A percentile compares a stretch with the other conserved stretches of the same genome.
These are phyloP conservation scores for Portevinia maculata DNA, from an alignment of 2,888 invertebrate genomes.

Conservation along the genomic window DNA sequence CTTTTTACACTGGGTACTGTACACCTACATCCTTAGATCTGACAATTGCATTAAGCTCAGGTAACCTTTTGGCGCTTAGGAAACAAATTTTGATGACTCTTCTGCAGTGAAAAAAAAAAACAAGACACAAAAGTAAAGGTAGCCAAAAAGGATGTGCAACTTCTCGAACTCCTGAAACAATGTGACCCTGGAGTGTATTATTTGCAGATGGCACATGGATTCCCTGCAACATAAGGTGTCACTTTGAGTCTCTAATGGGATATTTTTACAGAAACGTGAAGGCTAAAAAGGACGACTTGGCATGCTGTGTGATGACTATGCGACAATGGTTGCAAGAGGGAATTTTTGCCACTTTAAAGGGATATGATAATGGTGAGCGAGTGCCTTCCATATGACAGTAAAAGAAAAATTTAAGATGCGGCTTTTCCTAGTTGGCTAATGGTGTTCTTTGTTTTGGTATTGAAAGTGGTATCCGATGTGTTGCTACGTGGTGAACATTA, in stretches of 20 bases:
- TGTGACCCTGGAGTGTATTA: conserved; percentile 65
- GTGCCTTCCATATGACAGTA: too few relatives aligned
- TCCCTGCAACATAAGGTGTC: conserved; percentile 54
- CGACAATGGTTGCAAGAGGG: conserved; percentile 40
- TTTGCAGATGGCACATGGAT: conserved; percentile 48
- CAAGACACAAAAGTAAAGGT: not conserved
- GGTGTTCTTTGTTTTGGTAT: not conserved
- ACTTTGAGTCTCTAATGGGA: conserved; percentile 41
- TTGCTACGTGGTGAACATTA: not conserved
- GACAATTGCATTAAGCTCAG: conserved; percentile 65
- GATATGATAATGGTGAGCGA: conserved; percentile 1
- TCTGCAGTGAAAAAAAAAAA: conserved; percentile 1
- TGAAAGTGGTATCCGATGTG: not conserved
- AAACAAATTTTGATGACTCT: conserved; percentile 60
- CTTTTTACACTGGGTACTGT: conserved; percentile 18
- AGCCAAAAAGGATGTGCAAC: conserved; percentile 48
- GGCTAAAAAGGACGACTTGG: conserved; percentile 19
- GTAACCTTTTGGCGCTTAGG: conserved; percentile 55
- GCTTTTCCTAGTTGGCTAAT: not conserved
- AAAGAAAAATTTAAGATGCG: not conserved
- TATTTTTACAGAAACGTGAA: conserved; percentile 16
- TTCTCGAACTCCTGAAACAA: conserved; percentile 49
- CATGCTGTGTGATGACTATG: conserved; percentile 34
- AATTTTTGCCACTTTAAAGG: not conserved
- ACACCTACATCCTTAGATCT: conserved; percentile 43